Evolutionary conservation across 1,140 invertebrate species (phyloP).

Genomic region (Venustaconcha ellipsiformis): DNA sequence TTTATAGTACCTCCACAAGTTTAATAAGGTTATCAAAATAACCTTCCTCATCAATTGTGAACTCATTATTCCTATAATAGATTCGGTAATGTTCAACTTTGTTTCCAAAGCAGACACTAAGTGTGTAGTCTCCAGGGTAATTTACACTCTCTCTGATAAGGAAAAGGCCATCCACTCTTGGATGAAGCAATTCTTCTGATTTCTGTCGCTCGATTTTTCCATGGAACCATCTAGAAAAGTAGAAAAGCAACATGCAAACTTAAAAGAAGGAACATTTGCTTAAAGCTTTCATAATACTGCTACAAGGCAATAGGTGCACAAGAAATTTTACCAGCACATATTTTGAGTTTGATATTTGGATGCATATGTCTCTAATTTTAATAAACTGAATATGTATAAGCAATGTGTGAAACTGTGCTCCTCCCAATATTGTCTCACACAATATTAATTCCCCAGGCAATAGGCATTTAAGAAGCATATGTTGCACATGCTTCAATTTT

Average conservation of each 20-base stretch:
- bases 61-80: constrained; percentile 82
- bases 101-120: constrained; percentile 95
- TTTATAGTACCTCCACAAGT: constrained; percentile 84
- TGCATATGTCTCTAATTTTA: too few species aligned
- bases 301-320: too few species aligned
- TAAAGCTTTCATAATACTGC: too few species aligned
- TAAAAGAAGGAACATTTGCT: too few species aligned
- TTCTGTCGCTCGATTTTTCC: constrained; percentile 96
- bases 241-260: not conserved
- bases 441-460: too few species aligned
- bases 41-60: constrained; percentile 98
- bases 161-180: constrained; percentile 90
- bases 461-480: too few species aligned
- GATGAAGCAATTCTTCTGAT: constrained; percentile 85
- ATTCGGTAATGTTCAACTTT: constrained; percentile 76
- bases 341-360: too few species aligned
- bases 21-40: constrained; percentile 96
- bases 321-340: too few species aligned
- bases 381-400: too few species aligned
- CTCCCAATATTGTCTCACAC: too few species aligned
- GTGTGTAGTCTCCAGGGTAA: constrained; percentile 98
- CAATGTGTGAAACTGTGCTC: too few species aligned
- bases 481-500: too few species aligned
- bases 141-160: constrained; percentile 98
- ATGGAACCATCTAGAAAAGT: constrained; percentile 91